Evolutionary conservation across 2,113 vertebrate genomes (phyloP), one percentile per base, ranked within the genome.

Genomic region (Tragelaphus strepsiceros): DNA sequence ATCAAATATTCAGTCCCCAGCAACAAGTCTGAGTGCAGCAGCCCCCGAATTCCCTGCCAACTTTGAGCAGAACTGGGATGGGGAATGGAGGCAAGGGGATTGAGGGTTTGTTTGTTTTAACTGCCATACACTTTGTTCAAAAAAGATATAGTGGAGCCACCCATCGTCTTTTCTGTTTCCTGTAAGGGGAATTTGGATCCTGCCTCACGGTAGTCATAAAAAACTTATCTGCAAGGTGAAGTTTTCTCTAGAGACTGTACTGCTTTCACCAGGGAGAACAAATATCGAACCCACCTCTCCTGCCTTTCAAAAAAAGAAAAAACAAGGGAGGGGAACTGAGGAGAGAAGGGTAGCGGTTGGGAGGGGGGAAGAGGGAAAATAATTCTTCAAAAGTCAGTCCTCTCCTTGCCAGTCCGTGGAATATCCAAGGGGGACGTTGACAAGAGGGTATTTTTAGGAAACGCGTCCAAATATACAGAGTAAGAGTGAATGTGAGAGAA

Each of bases 381-480:
- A 97, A 95, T 98, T 98, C 96, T 97, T 97, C 88, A 96, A 95
- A 93, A 97, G 74, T 97, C 95, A 98, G 95, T 85, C 59, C 88
- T 90, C 91, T 93, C 87, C 97, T 95, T 83, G 97, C 51, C 97
- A 98, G 93, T 98, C 95, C 2, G 71, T 98, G 95, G 88, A 98
- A 98, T 98, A 98, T 87, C 95, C 59, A 98, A 77, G 80, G 94
- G 97, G 93, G 95, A 98, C 86, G 24, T 97, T 98, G 98, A 97
- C 90, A 91, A 98, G 94, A 98, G 96, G 93, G 95, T 98, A 98
- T 98, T 98, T 99, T 99, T 98, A 98, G 98, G 97, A 98, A 98
- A 91, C 16, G 59, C 96, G 93, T 98, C 98, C 98, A 98, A 98
- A 99, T 98, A 98, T 98, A 98, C 98, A 99, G 98, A 92, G 98